These are phyloP conservation scores for Cephus cinctus DNA, from an alignment of 1,140 invertebrate genomes.

Conservation along the genomic window DNA sequence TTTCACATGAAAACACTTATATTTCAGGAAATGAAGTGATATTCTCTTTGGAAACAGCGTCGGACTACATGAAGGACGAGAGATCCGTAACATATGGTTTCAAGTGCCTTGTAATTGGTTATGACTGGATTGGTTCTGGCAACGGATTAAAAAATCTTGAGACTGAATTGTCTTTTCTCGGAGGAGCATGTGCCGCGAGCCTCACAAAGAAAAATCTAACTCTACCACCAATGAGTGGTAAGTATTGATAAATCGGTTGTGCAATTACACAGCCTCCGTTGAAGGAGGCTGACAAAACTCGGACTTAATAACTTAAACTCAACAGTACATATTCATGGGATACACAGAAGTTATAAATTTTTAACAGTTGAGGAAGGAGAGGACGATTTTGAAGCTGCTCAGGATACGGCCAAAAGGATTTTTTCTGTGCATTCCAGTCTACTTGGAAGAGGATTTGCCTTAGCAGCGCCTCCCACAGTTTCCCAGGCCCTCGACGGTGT, in stretches of 20 bases:
- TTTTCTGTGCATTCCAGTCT: constrained; percentile 72
- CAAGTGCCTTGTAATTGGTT: constrained; percentile 88
- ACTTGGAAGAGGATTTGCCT: constrained; percentile 87
- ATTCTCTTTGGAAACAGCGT: constrained; percentile 93
- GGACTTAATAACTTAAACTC: neutral
- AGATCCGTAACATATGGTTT: constrained; percentile 84
- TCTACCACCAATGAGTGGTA: constrained; percentile 67
- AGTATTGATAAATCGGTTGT: too few species aligned
- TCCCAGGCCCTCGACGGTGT: constrained; percentile 88
- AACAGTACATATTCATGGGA: neutral
- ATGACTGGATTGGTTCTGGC: constrained; percentile 73
- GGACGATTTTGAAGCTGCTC: constrained; percentile 69
- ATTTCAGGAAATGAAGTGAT: constrained; percentile 83
- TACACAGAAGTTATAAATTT: neutral
- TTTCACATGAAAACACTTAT: constrained; percentile 25
- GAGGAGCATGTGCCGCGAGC: constrained; percentile 85
- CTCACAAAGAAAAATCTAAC: constrained; percentile 84
- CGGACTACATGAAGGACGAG: constrained; percentile 93
- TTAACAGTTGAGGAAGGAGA: constrained; percentile 71
- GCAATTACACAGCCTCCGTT: too few species aligned
- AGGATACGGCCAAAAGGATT: constrained; percentile 71
- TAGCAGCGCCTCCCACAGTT: constrained; percentile 81
- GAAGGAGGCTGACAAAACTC: neutral
- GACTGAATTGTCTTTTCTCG: constrained; percentile 87
- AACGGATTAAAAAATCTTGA: constrained; percentile 78